phyloP scores from a whole-genome alignment of 2,113 vertebrate species.

The Catharus fuscescens region DNA sequence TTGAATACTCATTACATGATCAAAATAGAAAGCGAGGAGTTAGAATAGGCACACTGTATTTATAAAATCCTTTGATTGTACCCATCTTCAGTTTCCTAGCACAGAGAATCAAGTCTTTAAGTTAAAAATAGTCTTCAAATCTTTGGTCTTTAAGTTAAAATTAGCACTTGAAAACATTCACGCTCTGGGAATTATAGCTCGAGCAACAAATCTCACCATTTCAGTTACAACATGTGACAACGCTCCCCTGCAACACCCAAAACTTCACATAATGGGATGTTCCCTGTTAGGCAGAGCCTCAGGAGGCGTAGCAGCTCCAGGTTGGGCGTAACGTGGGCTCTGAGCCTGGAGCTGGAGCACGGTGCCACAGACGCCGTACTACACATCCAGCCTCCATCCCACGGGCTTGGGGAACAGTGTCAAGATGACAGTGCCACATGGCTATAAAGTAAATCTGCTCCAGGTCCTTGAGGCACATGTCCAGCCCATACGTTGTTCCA shows the following conservation, averaged over 20 bases:
- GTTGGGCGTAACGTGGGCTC: neutral
- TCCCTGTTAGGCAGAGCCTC: neutral
- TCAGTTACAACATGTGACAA: slow-evolving; percentile 33
- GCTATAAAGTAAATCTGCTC: neutral
- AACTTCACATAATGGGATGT: neutral
- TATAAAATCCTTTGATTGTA: slow-evolving; percentile 28
- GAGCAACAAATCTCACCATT: slow-evolving; percentile 56
- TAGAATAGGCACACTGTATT: slow-evolving; percentile 19
- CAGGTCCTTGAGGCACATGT: neutral
- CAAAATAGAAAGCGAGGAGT: neutral
- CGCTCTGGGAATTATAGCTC: slow-evolving; percentile 5
- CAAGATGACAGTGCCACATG: neutral
- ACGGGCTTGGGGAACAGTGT: rapidly evolving
- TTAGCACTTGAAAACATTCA: slow-evolving; percentile 52
- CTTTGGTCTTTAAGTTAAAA: slow-evolving; percentile 54
- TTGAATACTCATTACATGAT: neutral
- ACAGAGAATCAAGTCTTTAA: slow-evolving; percentile 15
- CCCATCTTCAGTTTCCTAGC: slow-evolving; percentile 1
- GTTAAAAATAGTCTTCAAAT: slow-evolving; percentile 48
- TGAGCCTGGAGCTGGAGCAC: neutral
- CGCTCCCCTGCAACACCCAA: neutral
- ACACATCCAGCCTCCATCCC: neutral
- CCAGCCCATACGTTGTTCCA: neutral
- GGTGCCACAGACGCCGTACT: rapidly evolving
- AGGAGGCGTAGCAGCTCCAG: neutral